A percentile compares a stretch with the other conserved stretches of the same genome.
These are phyloP conservation scores for Tangara arthus DNA, from an alignment of 2,797 vertebrate genomes.

Conservation along the genomic window DNA sequence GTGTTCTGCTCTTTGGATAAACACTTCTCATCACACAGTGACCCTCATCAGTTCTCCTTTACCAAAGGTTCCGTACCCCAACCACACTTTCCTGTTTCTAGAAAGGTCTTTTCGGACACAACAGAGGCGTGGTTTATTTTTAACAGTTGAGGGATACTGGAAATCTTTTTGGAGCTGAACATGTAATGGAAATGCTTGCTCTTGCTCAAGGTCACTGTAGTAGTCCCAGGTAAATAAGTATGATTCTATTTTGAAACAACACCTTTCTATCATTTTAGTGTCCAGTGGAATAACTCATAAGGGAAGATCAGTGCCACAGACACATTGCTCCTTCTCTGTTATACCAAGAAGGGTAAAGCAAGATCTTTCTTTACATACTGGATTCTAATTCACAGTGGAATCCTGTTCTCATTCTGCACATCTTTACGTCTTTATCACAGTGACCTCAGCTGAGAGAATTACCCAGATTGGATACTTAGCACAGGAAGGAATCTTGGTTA, in stretches of 20 bases:
- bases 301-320: background rate
- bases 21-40: background rate
- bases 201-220: background rate
- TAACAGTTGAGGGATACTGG: background rate
- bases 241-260: background rate
- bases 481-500: background rate
- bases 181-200: background rate
- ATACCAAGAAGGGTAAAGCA: background rate
- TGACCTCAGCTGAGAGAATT: background rate
- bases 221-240: background rate
- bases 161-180: background rate
- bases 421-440: background rate
- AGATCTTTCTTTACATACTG: background rate
- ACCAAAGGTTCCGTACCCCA: background rate
- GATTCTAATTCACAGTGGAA: background rate
- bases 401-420: background rate
- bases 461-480: background rate
- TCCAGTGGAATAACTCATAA: background rate
- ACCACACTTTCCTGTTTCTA: background rate
- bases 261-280: background rate
- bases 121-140: background rate
- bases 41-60: background rate
- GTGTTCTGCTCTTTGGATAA: background rate
- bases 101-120: background rate
- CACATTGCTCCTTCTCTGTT: rapidly evolving